A percentile compares a stretch with the other conserved stretches of the same genome.
These are phyloP conservation scores for Mesodorylaimus sp. DNA, from an alignment of 2,888 invertebrate genomes.

Conservation along the genomic window DNA sequence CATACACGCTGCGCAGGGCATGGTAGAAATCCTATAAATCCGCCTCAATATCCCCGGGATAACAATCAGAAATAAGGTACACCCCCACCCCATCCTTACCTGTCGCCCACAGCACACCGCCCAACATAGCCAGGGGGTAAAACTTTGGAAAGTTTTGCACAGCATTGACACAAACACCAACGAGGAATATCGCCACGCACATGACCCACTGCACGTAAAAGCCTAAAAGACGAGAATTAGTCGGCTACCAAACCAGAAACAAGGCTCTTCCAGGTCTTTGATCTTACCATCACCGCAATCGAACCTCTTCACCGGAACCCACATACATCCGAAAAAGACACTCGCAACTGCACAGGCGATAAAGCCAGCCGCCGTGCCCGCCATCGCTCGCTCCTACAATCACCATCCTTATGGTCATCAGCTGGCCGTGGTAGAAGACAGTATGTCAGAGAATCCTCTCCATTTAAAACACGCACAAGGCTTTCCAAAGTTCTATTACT, in stretches of 20 bases:
- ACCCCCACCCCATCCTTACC: too few species aligned
- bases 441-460: too few species aligned
- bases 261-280: background rate
- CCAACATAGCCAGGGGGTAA: constrained; percentile 36
- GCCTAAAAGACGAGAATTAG: constrained; percentile 23
- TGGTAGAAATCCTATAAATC: too few species aligned
- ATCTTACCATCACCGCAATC: constrained; percentile 34
- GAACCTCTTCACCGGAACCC: constrained; percentile 35
- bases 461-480: too few species aligned
- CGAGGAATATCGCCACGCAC: constrained; percentile 31
- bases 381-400: too few species aligned
- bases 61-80: too few species aligned
- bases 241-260: too few species aligned
- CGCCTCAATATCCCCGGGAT: too few species aligned
- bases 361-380: constrained; percentile 30
- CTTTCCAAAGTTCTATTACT: too few species aligned
- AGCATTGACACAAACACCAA: constrained; percentile 31
- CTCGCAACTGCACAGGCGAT: constrained; percentile 32
- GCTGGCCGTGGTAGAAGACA: too few species aligned
- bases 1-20: too few species aligned
- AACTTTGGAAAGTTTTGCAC: constrained; percentile 30
- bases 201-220: constrained; percentile 38
- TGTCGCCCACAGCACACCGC: constrained; percentile 35
- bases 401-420: too few species aligned
- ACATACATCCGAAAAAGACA: constrained; percentile 36